Evolutionary conservation across 1,140 invertebrate genomes (phyloP), one percentile per base, ranked within the genome.

Genomic region (Carposina sasakii): DNA sequence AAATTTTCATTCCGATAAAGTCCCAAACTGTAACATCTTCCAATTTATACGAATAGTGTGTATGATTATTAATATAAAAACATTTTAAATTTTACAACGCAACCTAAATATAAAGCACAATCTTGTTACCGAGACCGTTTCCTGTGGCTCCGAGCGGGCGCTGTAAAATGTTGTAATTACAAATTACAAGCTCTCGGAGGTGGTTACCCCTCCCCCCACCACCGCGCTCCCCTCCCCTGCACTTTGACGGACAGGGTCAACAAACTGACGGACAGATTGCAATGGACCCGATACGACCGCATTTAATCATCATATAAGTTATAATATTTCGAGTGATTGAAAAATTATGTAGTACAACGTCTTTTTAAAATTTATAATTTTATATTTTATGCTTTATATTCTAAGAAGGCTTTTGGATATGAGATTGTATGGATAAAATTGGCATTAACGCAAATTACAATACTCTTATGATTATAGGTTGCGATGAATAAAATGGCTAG

Each of bases 101-200:
- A n/a, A n/a, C n/a, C n/a, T n/a, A n/a, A n/a, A n/a, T n/a, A n/a
- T 28, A 28, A 28, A 5, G 22, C 19, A 20, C 36, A 20, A 44
- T 60, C 57, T 64, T 67, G 63, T 70, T 63, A 72, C 64, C 60
- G 55, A 66, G 55, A 65, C 56, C 54, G 65, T 74, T 75, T 77
- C 70, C 71, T 71, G 67, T 54, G 61, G 61, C 63, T 66, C 52
- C 63, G 62, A 60, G 66, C 56, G 60, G 58, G 63, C 62, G 73
- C 67, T 70, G 68, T 71, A 75, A 77, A 75, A 66, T 63, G 66
- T 73, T 71, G 70, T 82, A 81, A 82, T 81, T 77, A 73, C 69
- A 69, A 66, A 66, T 64, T 74, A 76, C 69, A 76, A 71, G 73
- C 74, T 76, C 73, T 76, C 58, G 57, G 69, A 78, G 78, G 76